These are phyloP conservation scores for Himalopsyche japonica DNA, from an alignment of 2,888 invertebrate species.

Conservation along the genomic window DNA sequence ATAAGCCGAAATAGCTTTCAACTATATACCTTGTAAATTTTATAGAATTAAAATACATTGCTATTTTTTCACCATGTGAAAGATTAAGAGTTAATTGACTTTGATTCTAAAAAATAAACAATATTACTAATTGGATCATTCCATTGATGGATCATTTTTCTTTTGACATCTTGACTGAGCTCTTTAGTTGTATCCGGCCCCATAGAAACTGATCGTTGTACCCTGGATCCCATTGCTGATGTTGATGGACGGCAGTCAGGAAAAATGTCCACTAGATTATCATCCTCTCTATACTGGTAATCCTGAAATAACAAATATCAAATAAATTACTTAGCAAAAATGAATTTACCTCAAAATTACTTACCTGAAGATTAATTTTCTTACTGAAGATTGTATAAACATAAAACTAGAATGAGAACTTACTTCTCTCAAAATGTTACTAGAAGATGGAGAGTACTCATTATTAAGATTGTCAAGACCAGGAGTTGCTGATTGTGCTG, in stretches of 20 bases:
- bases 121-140: slow-evolving; percentile 51
- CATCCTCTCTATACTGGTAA: slow-evolving; percentile 50
- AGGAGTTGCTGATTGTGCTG: slow-evolving; percentile 46
- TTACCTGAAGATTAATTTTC: too few species aligned
- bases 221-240: slow-evolving; percentile 57
- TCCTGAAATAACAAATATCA: slow-evolving; percentile 53
- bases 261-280: slow-evolving; percentile 44
- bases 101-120: background rate
- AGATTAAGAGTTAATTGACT: too few species aligned
- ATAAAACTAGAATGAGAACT: slow-evolving; percentile 47
- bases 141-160: slow-evolving; percentile 75
- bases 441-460: slow-evolving; percentile 46
- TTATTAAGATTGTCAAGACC: slow-evolving; percentile 56
- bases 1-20: too few species aligned
- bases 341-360: background rate
- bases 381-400: background rate
- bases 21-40: too few species aligned
- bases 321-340: background rate
- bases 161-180: slow-evolving; percentile 61
- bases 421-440: slow-evolving; percentile 49
- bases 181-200: slow-evolving; percentile 69
- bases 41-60: too few species aligned
- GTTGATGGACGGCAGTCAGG: slow-evolving; percentile 13
- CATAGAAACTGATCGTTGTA: slow-evolving; percentile 88
- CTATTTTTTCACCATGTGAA: too few species aligned